Base-by-base conservation (phyloP, 1,140 invertebrate genomes). In the Panulirus ornatus region DNA sequence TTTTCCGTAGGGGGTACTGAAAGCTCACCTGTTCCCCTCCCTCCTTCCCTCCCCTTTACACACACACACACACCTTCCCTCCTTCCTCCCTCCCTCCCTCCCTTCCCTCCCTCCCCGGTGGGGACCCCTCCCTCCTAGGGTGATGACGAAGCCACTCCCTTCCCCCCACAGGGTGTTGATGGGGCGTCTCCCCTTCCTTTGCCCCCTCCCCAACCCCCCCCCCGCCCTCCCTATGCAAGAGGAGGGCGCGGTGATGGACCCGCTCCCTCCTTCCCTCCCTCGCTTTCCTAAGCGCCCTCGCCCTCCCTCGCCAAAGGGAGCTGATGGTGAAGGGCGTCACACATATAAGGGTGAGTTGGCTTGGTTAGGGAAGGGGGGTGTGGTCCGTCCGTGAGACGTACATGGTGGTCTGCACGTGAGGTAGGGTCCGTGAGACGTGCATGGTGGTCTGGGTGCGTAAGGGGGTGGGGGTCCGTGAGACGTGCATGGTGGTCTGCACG, bases 11-110 rank as follows among this genome's bases (percentile, higher is more conserved):
- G 1, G 6, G 34, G 0, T 83, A 30, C 34, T 30, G 54, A 47
- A 58, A 47, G 34, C 47, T 83, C 81, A 58, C 81, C 40, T 30
- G 34, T 34, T 83, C 66, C 66, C 70, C 34, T 42, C 66, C n/a
- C 51, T 36, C 34, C 83, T 47, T 38, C 58, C 30, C 58, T 30
- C 47, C 34, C 36, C 16, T 14, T 27, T n/a, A 42, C 19, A 11
- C 22, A 2, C 6, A 0, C 81, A 5, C 36, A 14, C n/a, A 11
- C 51, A n/a, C 40, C 82, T 66, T 14, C 42, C 38, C 1, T 19
- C 30, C 70, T 19, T 27, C 27, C 27, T 5, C 16, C 19, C 42
- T 30, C 42, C 27, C 76, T n/a, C 44, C 76, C 58, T 71, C 27
- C 19, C 54, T 70, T 16, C 27, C 47, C 5, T 71, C 42, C 66